phyloP scores from a whole-genome alignment of 1,140 invertebrate genomes.

The Berghia stephanieae region DNA sequence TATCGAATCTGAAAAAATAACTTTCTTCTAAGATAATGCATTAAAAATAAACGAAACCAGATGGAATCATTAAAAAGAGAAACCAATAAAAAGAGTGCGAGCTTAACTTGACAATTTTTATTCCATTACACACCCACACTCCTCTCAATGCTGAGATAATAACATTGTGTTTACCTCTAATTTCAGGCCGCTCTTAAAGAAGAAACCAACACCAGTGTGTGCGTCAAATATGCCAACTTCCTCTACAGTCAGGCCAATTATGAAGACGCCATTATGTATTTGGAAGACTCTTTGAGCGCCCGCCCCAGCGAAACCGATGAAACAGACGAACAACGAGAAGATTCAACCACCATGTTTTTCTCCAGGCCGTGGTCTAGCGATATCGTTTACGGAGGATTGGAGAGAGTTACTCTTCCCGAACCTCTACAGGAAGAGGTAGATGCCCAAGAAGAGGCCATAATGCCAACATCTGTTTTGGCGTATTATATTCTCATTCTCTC shows the following conservation, averaged over 20 bases:
- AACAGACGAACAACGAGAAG: slow-evolving; percentile 29
- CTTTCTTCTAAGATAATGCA: no score
- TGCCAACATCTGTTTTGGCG: slow-evolving; percentile 54
- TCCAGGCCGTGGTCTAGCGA: slow-evolving; percentile 27
- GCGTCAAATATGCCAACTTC: slow-evolving; percentile 62
- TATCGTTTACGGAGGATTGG: slow-evolving; percentile 58
- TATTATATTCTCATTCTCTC: slow-evolving; percentile 56
- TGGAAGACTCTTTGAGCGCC: slow-evolving; percentile 54
- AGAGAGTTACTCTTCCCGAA: slow-evolving; percentile 61
- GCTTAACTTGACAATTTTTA: no score
- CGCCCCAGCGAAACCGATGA: slow-evolving; percentile 43
- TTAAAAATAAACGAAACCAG: no score
- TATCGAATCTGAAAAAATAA: neutral
- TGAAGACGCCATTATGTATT: slow-evolving; percentile 53
- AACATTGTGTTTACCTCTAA: no score
- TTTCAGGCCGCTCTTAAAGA: slow-evolving; percentile 52
- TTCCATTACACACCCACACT: no score
- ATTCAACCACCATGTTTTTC: slow-evolving; percentile 28
- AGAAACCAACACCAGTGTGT: slow-evolving; percentile 53
- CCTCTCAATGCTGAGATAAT: no score
- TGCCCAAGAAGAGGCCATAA: slow-evolving; percentile 58
- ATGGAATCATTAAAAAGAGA: no score
- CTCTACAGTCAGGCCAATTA: slow-evolving; percentile 61
- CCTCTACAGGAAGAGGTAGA: slow-evolving; percentile 61
- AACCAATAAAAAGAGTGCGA: no score